These are phyloP conservation scores for Avahi laniger DNA, from an alignment of 2,797 vertebrate species.

Conservation along the genomic window DNA sequence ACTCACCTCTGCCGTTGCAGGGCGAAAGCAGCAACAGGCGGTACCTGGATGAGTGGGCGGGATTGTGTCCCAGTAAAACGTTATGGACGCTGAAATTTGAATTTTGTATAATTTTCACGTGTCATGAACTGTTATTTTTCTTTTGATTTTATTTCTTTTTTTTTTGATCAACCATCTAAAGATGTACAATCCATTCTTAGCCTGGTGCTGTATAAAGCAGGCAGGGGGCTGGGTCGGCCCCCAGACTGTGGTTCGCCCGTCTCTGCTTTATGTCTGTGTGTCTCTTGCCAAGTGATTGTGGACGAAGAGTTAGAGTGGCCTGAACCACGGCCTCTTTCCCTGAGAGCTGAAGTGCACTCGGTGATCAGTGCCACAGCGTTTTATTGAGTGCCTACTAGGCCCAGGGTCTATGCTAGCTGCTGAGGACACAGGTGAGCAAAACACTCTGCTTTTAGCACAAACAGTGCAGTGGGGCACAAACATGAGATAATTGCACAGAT, in stretches of 20 bases:
- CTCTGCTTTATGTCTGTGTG: fast-evolving
- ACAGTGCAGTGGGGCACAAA: fast-evolving
- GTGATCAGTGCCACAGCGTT: fast-evolving
- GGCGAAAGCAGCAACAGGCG: background rate
- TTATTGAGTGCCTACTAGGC: fast-evolving
- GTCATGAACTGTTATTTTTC: background rate
- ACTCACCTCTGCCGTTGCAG: background rate
- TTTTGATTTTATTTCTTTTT: background rate
- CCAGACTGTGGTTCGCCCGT: fast-evolving
- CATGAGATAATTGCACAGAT: fast-evolving
- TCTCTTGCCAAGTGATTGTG: background rate
- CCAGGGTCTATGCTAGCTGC: background rate
- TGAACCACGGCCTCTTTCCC: too few species aligned
- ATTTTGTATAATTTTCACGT: background rate
- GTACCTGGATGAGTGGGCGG: background rate
- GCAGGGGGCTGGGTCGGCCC: fast-evolving
- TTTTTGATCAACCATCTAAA: background rate
- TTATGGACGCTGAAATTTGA: background rate
- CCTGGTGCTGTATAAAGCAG: fast-evolving
- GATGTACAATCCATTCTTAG: background rate
- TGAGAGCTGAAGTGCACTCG: fast-evolving
- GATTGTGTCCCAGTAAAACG: background rate
- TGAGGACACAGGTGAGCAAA: background rate
- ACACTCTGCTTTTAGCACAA: fast-evolving
- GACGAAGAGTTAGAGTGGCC: background rate